Evolutionary conservation across 2,113 vertebrate species (phyloP).

Genomic region (Crotalus viridis): DNA sequence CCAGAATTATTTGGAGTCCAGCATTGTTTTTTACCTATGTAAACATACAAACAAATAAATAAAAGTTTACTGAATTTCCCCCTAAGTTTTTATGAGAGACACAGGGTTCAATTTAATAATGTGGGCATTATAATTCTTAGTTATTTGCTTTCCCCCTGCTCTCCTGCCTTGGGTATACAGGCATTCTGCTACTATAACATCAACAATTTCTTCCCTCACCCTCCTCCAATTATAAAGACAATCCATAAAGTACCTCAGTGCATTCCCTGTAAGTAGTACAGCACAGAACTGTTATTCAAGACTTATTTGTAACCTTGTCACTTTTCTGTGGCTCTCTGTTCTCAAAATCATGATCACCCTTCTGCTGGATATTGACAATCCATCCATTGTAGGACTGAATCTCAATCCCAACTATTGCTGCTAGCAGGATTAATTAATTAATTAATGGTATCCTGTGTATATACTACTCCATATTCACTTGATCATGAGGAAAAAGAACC

Average conservation of each 20-base stretch:
- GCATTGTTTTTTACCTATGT: neutral
- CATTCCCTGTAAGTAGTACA: neutral
- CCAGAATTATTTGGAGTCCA: neutral
- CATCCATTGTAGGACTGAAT: conserved; percentile 58
- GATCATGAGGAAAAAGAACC: conserved; percentile 45
- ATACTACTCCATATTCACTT: conserved; percentile 21
- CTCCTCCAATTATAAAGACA: neutral
- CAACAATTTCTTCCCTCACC: neutral
- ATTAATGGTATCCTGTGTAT: conserved; percentile 40
- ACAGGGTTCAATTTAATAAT: neutral
- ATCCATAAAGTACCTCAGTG: neutral
- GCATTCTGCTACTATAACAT: neutral
- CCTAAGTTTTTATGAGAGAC: neutral
- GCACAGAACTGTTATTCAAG: neutral
- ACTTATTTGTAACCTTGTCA: conserved; percentile 17
- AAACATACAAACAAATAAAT: neutral
- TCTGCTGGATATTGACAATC: conserved; percentile 51
- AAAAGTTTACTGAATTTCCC: neutral
- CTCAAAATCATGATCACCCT: conserved; percentile 51
- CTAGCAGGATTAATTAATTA: conserved; percentile 32
- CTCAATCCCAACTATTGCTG: conserved; percentile 43
- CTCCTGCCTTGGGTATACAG: neutral
- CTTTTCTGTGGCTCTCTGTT: conserved; percentile 21
- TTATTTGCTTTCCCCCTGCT: neutral
- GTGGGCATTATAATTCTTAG: neutral